A percentile compares a stretch with the other conserved stretches of the same genome.
Evolutionary conservation across 2,113 vertebrate species (phyloP).

Genomic region (Neogale vison): DNA sequence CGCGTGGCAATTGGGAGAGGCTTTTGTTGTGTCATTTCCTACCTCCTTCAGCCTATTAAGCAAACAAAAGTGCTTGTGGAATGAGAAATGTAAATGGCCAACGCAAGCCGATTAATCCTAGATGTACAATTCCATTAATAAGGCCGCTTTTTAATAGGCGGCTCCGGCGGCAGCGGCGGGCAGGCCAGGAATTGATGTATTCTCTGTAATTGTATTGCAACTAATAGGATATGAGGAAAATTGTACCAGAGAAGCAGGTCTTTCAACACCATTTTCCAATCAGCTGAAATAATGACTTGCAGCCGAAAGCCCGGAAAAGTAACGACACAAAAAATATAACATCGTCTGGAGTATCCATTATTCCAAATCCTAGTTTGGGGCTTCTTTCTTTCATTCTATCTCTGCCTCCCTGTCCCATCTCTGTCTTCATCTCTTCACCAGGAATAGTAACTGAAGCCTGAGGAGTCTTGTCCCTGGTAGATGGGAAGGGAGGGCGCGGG

Average conservation of each 20-base stretch:
- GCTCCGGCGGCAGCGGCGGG: conserved; percentile 82
- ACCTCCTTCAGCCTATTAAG: conserved; percentile 89
- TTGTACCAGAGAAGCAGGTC: conserved; percentile 81
- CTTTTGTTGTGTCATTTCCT: conserved; percentile 85
- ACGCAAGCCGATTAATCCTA: conserved; percentile 86
- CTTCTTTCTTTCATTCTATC: not conserved
- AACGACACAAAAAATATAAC: conserved; percentile 50
- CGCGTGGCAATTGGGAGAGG: conserved; percentile 79
- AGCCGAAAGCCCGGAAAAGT: conserved; percentile 70
- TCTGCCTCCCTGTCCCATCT: not conserved
- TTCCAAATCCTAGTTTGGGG: not conserved
- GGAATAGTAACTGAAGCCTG: not conserved
- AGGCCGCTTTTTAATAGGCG: conserved; percentile 86
- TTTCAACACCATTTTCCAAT: conserved; percentile 84
- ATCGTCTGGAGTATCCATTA: conserved; percentile 18
- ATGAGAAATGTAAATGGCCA: conserved; percentile 89
- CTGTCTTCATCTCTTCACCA: not conserved
- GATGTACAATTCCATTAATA: conserved; percentile 89
- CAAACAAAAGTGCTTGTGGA: conserved; percentile 89
- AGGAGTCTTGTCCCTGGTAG: not conserved
- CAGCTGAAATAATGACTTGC: conserved; percentile 85
- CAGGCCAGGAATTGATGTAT: conserved; percentile 87
- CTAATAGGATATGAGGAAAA: conserved; percentile 89
- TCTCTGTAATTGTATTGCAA: conserved; percentile 87
- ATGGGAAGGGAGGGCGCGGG: not conserved